These are phyloP conservation scores for Rhagoletis pomonella DNA, from an alignment of 1,140 invertebrate genomes.

Conservation along the genomic window DNA sequence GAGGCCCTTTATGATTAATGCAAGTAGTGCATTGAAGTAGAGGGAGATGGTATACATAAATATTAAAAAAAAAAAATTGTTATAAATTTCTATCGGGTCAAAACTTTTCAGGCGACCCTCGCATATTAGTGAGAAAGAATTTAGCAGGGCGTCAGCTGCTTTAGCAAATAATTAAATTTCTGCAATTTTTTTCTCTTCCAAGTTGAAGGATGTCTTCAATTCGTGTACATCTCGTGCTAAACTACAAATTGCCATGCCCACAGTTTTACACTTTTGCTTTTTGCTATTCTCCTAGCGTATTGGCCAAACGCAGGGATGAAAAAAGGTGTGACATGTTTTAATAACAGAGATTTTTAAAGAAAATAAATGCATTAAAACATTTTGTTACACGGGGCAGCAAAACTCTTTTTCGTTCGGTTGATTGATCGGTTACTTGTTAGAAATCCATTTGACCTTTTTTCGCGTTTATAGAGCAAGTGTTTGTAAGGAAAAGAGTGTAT, in stretches of 20 bases:
- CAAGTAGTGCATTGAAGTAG: no score
- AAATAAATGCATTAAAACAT: not conserved
- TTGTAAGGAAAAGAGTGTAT: not conserved
- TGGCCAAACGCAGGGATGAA: not conserved
- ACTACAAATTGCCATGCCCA: not conserved
- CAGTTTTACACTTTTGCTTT: not conserved
- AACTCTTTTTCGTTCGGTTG: not conserved
- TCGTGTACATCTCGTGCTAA: no score
- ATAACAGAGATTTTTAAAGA: not conserved
- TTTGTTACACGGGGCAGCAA: not conserved
- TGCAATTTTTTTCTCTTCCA: not conserved
- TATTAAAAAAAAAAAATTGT: no score
- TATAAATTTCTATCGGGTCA: no score
- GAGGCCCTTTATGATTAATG: no score
- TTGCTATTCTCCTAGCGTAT: not conserved
- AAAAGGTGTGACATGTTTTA: not conserved
- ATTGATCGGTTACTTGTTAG: slow-evolving; percentile 3
- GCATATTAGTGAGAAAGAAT: no score
- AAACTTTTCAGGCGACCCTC: no score
- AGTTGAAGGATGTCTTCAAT: no score
- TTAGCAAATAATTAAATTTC: slow-evolving; percentile 32
- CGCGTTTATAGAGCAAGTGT: not conserved
- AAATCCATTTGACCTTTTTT: not conserved
- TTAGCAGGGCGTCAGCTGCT: not conserved
- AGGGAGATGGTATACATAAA: no score